phyloP scores from a whole-genome alignment of 1,140 invertebrate genomes.

The Drosophila arizonae region DNA sequence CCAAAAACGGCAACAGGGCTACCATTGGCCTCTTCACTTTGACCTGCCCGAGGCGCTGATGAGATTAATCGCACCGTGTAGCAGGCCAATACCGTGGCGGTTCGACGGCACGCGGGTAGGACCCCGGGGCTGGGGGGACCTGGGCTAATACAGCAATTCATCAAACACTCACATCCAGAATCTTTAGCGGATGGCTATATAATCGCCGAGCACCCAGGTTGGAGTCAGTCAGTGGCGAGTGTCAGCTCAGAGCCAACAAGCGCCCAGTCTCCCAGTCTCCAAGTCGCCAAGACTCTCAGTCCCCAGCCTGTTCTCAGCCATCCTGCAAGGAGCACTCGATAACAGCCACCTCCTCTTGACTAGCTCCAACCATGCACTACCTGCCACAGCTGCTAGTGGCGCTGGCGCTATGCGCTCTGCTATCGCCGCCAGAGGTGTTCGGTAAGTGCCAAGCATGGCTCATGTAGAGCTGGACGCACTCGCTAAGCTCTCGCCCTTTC shows the following conservation, averaged over 20 bases:
- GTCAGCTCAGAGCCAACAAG: slow-evolving; percentile 65
- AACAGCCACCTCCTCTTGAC: neutral
- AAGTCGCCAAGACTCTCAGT: neutral
- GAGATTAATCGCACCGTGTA: slow-evolving; percentile 48
- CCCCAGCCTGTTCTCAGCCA: neutral
- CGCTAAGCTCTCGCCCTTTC: neutral
- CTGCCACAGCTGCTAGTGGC: slow-evolving; percentile 57
- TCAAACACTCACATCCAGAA: slow-evolving; percentile 52
- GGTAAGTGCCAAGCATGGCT: slow-evolving; percentile 44
- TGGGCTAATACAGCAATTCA: slow-evolving; percentile 47
- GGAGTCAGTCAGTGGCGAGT: slow-evolving; percentile 72
- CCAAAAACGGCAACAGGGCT: slow-evolving; percentile 12
- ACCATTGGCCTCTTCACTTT: slow-evolving; percentile 55
- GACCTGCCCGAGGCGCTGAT: slow-evolving; percentile 57
- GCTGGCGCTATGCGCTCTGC: slow-evolving; percentile 56
- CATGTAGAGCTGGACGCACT: too few species aligned
- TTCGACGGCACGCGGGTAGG: neutral
- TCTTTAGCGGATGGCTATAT: slow-evolving; percentile 55
- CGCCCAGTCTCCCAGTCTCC: neutral
- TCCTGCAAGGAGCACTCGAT: slow-evolving; percentile 3
- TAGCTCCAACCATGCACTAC: slow-evolving; percentile 46
- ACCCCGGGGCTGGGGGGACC: neutral
- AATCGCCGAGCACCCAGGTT: slow-evolving; percentile 43
- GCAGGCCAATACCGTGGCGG: neutral
- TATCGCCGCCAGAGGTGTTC: slow-evolving; percentile 35